Conservation (phyloP, 2,113 vertebrate genomes). For the Machaerirhynchus nigripectus region DNA sequence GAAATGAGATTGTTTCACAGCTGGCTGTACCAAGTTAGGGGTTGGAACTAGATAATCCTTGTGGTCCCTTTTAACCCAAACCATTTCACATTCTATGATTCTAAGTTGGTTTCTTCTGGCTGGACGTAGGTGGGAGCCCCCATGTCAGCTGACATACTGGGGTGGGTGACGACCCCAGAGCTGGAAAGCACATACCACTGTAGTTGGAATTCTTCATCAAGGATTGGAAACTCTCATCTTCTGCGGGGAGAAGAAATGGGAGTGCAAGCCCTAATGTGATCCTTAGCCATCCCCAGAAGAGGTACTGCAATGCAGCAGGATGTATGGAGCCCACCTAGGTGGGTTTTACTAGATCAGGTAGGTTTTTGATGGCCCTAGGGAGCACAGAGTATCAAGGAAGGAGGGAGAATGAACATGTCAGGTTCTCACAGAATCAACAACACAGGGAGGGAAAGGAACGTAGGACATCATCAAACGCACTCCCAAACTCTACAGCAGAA, state of each 20-base stretch:
- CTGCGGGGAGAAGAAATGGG: neutral
- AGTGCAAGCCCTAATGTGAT: neutral
- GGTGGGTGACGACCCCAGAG: neutral
- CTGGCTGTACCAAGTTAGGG: neutral
- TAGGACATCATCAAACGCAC: neutral
- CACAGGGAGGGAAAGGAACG: neutral
- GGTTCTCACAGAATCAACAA: neutral
- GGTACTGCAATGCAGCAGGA: neutral
- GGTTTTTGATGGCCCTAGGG: neutral
- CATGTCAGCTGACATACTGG: neutral
- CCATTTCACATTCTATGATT: neutral
- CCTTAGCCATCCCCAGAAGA: neutral
- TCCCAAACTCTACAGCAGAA: neutral
- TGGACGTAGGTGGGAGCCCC: neutral
- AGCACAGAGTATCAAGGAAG: neutral
- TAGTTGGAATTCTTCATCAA: neutral
- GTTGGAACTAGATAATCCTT: neutral
- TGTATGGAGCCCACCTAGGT: neutral
- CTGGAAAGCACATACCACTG: neutral
- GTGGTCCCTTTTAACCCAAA: neutral
- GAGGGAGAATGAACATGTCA: neutral
- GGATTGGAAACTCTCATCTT: neutral
- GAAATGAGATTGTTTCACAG: neutral
- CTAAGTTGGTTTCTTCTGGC: neutral
- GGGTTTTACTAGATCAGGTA: neutral